phyloP scores from a whole-genome alignment of 2,888 invertebrate genomes.

The Ormia ochracea region DNA sequence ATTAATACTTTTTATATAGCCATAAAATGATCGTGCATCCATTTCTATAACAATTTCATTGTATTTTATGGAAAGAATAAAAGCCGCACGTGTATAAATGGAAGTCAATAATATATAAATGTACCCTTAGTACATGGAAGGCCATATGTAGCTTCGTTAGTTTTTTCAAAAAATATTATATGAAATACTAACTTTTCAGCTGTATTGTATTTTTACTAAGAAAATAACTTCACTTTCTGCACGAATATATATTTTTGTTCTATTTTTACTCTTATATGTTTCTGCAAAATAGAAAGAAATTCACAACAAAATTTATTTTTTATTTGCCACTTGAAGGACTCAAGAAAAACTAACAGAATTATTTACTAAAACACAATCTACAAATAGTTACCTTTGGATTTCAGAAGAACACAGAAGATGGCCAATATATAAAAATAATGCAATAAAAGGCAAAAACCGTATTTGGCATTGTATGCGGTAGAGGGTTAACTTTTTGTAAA shows the following conservation, averaged over 20 bases:
- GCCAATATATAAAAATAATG: too few species aligned
- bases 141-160: constrained; percentile 18
- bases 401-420: too few species aligned
- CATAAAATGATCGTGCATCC: constrained; percentile 10
- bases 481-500: too few species aligned
- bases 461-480: too few species aligned
- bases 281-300: background rate
- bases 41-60: constrained; percentile 5
- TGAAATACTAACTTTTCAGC: background rate
- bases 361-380: too few species aligned
- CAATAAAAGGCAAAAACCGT: too few species aligned
- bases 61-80: background rate
- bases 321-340: too few species aligned
- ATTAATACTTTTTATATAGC: background rate
- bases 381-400: too few species aligned
- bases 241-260: background rate
- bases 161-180: constrained; percentile 5
- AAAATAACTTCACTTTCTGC: constrained; percentile 1
- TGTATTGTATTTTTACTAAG: constrained; percentile 5
- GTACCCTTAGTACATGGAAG: constrained; percentile 11
- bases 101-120: too few species aligned
- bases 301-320: too few species aligned
- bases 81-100: background rate
- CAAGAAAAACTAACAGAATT: too few species aligned
- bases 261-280: background rate